Conservation (phyloP, 2,888 invertebrate species). For the Hirtodrosophila histrioides region DNA sequence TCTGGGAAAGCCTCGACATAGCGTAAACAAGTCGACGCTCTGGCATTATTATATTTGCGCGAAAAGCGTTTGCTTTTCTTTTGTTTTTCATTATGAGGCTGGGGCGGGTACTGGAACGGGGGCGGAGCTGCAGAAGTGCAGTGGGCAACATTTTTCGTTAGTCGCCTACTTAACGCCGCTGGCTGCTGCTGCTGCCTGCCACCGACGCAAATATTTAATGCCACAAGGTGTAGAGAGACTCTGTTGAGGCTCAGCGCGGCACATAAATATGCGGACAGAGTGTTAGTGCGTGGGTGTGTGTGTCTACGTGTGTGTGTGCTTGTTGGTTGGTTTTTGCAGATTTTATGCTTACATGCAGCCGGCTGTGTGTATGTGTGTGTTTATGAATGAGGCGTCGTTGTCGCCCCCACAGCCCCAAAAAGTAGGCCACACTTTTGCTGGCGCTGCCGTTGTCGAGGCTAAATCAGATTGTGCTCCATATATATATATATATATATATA, state of each 20-base stretch:
- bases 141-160: conserved; percentile 65
- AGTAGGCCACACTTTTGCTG: conserved; percentile 73
- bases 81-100: neutral
- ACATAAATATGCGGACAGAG: conserved; percentile 61
- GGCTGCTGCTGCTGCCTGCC: conserved; percentile 30
- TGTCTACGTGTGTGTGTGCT: conserved; percentile 13
- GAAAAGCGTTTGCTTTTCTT: conserved; percentile 41
- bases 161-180: conserved; percentile 64
- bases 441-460: conserved; percentile 47
- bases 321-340: conserved; percentile 72
- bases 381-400: conserved; percentile 26
- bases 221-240: conserved; percentile 75
- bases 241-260: conserved; percentile 63
- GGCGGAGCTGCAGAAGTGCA: conserved; percentile 46
- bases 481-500: conserved; percentile 7
- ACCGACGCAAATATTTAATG: conserved; percentile 75
- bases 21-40: conserved; percentile 76
- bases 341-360: conserved; percentile 69
- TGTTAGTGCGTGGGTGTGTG: conserved; percentile 21
- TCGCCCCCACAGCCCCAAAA: conserved; percentile 36
- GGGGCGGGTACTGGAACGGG: neutral
- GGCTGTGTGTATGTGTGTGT: conserved; percentile 8
- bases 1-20: conserved; percentile 63
- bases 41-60: conserved; percentile 76
- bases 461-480: conserved; percentile 37